phyloP scores from a whole-genome alignment of 1,140 invertebrate genomes.

The Anastrepha obliqua region DNA sequence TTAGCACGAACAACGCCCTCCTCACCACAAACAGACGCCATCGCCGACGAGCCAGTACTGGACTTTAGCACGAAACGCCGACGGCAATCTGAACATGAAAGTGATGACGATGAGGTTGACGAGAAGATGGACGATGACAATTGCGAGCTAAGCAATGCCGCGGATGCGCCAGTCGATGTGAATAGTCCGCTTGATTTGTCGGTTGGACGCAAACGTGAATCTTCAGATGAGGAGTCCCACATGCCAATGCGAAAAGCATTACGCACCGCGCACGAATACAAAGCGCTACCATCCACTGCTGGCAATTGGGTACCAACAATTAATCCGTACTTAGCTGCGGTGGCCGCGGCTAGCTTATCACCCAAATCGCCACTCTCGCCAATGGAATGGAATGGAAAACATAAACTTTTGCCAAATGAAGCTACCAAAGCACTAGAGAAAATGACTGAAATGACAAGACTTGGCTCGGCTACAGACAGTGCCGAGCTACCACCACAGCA shows the following conservation, averaged over 20 bases:
- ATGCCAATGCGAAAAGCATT: conserved; percentile 80
- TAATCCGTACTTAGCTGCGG: conserved; percentile 88
- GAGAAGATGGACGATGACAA: conserved; percentile 79
- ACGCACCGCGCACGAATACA: conserved; percentile 78
- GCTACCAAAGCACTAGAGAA: conserved; percentile 92
- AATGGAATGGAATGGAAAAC: conserved; percentile 84
- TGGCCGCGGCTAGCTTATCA: conserved; percentile 82
- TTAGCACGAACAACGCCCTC: conserved; percentile 74
- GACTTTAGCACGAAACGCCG: conserved; percentile 85
- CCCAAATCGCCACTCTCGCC: conserved; percentile 75
- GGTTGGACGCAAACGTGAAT: conserved; percentile 78
- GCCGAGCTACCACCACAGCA: conserved; percentile 71
- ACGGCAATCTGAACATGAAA: conserved; percentile 61
- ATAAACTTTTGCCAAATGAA: conserved; percentile 81
- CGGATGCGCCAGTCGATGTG: conserved; percentile 71
- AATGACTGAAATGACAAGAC: conserved; percentile 91
- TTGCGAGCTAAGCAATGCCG: conserved; percentile 77
- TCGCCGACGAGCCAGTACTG: conserved; percentile 77
- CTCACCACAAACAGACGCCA: conserved; percentile 75
- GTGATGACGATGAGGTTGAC: conserved; percentile 67
- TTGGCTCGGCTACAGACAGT: conserved; percentile 77
- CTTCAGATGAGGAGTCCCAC: conserved; percentile 79
- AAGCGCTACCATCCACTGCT: conserved; percentile 58
- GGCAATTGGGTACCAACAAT: conserved; percentile 86
- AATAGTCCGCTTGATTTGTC: conserved; percentile 88